Base-by-base conservation (phyloP, 2,888 invertebrate genomes). In the Mythimna lalbum region DNA sequence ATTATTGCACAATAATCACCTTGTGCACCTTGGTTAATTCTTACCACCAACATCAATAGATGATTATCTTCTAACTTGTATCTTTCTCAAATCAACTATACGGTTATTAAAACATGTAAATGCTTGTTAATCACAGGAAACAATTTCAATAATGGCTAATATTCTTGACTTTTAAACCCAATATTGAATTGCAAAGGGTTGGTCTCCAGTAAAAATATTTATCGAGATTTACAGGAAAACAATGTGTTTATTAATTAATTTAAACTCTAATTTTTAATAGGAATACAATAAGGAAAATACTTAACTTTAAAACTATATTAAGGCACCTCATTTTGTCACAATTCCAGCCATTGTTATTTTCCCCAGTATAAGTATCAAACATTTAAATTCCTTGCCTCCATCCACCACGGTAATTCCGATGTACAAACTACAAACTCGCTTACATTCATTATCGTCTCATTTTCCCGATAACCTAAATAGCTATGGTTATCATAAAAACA, bases 401-500 rank as follows among this genome's bases (percentile, higher is more conserved):
- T 64, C 66, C 59, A 17, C 52, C 9, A 14, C 31, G 64, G 73
- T 70, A 55, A 83, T 67, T 43, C 69, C 81, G 19, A 36, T 36
- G 60, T 43, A 53, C 69, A 52, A 65, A 57, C 39, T 17, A 53
- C 57, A 39, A 69, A 59, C 67, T 49, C 55, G 59, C 55, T 60
- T 23, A 67, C 59, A 36, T 56, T 69, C 61, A 74, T 72, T 67
- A 82, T 82, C 67, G 50, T 66, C 64, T 59, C 67, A 78, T 85
- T 87, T 87, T 84, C 78, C 83, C 80, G 87, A 89, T 90, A 89
- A 88, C 87, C 86, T 81, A 69, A 86, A 86, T 87, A 83, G 78
- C 56, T 79, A 67, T 78, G 76, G 80, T 85, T 86, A 82, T 78
- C 80, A 73, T 74, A 76, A 79, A 73, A 81, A 78, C 62, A 63